Percentiles rank a stretch among this genome's conserved stretches.
These are phyloP conservation scores for Micromussa lordhowensis DNA, from an alignment of 92 coral and sea anemone genomes.

Conservation along the genomic window DNA sequence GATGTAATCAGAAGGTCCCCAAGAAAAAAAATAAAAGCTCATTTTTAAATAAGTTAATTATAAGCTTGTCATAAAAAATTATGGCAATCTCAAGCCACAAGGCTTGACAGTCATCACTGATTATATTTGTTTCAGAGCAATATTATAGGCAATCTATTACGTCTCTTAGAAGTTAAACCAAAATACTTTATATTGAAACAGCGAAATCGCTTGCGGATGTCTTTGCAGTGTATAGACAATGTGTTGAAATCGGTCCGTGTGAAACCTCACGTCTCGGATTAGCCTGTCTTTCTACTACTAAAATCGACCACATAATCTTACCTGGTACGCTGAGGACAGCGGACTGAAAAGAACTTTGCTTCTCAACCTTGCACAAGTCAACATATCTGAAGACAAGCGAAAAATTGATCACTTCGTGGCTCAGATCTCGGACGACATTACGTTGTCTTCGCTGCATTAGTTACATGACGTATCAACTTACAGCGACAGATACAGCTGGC, in stretches of 20 bases:
- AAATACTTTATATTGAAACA: no score
- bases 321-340: slow-evolving; percentile 61
- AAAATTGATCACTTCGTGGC: background rate
- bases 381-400: slow-evolving; percentile 38
- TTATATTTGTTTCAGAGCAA: no score
- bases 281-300: background rate
- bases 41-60: no score
- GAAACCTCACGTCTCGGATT: slow-evolving; percentile 10
- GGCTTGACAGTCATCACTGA: no score
- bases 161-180: no score
- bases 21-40: no score
- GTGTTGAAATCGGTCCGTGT: background rate
- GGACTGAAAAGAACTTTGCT: slow-evolving; percentile 40
- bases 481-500: background rate
- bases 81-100: no score
- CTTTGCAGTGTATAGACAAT: background rate
- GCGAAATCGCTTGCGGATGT: background rate
- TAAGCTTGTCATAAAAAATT: no score
- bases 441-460: background rate
- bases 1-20: no score
- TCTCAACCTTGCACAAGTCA: slow-evolving; percentile 59
- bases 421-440: background rate
- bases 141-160: no score
- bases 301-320: background rate
- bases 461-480: background rate